Evolutionary conservation across 2,888 invertebrate species (phyloP).

Genomic region (Clepsis dumicolana): DNA sequence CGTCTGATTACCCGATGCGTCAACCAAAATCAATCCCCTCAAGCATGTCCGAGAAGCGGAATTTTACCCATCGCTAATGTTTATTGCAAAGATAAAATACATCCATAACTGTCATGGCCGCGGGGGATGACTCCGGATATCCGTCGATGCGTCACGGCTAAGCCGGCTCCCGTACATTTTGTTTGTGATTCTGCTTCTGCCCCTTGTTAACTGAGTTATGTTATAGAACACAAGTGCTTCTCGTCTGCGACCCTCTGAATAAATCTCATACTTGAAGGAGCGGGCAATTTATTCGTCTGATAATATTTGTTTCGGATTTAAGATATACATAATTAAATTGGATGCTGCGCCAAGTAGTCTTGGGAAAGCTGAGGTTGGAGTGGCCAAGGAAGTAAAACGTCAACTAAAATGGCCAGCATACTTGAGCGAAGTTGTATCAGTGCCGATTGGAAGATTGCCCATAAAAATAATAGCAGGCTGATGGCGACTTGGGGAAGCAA

Average conservation of each 20-base stretch:
- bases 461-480: conserved; percentile 28
- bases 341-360: not conserved
- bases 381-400: conserved; percentile 10
- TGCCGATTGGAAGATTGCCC: conserved; percentile 38
- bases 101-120: conserved; percentile 75
- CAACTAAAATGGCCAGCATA: conserved; percentile 3
- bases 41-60: conserved; percentile 36
- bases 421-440: conserved; percentile 18
- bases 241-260: conserved; percentile 72
- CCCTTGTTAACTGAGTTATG: conserved; percentile 76
- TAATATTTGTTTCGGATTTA: conserved; percentile 43
- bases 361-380: not conserved
- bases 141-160: conserved; percentile 75
- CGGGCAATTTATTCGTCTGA: conserved; percentile 47
- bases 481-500: conserved; percentile 6
- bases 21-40: conserved; percentile 38
- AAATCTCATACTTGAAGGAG: conserved; percentile 71
- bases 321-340: conserved; percentile 31
- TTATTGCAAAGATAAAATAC: conserved; percentile 66
- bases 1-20: conserved; percentile 17
- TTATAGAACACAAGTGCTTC: conserved; percentile 73
- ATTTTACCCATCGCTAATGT: conserved; percentile 52
- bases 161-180: conserved; percentile 61
- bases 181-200: conserved; percentile 67
- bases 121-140: conserved; percentile 68